Evolutionary conservation across 2,888 invertebrate genomes (phyloP).

Genomic region (Osedax fenrisi): DNA sequence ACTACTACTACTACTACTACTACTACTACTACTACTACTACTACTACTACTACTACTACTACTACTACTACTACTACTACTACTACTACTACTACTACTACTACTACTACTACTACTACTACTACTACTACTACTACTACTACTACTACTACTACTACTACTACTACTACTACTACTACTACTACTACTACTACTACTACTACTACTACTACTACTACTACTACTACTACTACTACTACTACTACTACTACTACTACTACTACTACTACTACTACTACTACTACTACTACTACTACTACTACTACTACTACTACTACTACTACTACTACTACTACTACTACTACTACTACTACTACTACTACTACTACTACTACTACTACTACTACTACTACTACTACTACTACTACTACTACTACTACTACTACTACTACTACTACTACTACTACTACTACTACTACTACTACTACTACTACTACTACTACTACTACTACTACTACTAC

Average conservation of each 20-base stretch:
- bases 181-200: not conserved
- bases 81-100: not conserved
- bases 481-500: not conserved
- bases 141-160: not conserved
- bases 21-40: not conserved
- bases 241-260: slow-evolving; percentile 2
- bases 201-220: not conserved
- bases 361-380: not conserved
- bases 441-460: not conserved
- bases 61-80: not conserved
- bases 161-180: not conserved
- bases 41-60: not conserved
- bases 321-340: not conserved
- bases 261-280: slow-evolving; percentile 2
- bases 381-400: not conserved
- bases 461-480: slow-evolving; percentile 2
- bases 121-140: not conserved
- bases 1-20: slow-evolving; percentile 2
- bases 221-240: slow-evolving; percentile 2
- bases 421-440: not conserved
- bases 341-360: not conserved
- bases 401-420: not conserved
- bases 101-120: not conserved
- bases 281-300: not conserved
- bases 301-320: not conserved